Base-by-base conservation (phyloP, 2,113 vertebrate genomes). In the Sylvia atricapilla region DNA sequence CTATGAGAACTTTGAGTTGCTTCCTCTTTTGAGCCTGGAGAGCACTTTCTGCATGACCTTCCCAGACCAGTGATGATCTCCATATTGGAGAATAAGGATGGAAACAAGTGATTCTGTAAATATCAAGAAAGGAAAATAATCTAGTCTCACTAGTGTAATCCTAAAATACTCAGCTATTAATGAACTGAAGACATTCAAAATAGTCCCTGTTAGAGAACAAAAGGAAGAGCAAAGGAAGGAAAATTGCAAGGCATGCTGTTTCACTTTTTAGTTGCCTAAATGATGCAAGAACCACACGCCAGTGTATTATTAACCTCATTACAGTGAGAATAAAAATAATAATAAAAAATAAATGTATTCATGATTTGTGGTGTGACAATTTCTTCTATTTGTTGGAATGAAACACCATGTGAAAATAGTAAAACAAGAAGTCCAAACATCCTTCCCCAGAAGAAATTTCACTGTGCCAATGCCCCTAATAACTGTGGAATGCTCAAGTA, bases 151-250 rank as follows among this genome's bases (percentile, higher is more conserved):
- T 59, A 53, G 22, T 87, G 31, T 96, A 50, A 95, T 94, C 59
- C 77, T 86, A 83, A 94, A 33, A 97, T 84, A 95, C 7, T 86
- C 49, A 55, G 37, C 27, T 95, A 80, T 84, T 89, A 80, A 90
- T 70, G 87, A 96, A 93, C 92, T 89, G 56, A 86, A 89, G 25
- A 93, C 46, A 80, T 93, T 94, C 75, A 76, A 96, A 96, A 90
- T 25, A 43, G 12, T 41, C 84, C 63, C 20, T 81, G 17, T 73
- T 90, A 86, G 67, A 85, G 30, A 68, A 80, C 30, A 85, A 56
- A 84, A 46, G 13, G 67, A 93, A 96, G 53, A 82, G 66, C 10
- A 8, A 46, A 24, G 12, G 9, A 47, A 84, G 67, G 28, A 53
- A 95, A 95, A 93, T 11, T 90, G 30, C 47, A 80, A 43, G 31